Percentiles rank a stretch among this genome's conserved stretches.
These are phyloP conservation scores for Chinchilla lanigera DNA, from an alignment of 2,113 vertebrate genomes.

Conservation along the genomic window DNA sequence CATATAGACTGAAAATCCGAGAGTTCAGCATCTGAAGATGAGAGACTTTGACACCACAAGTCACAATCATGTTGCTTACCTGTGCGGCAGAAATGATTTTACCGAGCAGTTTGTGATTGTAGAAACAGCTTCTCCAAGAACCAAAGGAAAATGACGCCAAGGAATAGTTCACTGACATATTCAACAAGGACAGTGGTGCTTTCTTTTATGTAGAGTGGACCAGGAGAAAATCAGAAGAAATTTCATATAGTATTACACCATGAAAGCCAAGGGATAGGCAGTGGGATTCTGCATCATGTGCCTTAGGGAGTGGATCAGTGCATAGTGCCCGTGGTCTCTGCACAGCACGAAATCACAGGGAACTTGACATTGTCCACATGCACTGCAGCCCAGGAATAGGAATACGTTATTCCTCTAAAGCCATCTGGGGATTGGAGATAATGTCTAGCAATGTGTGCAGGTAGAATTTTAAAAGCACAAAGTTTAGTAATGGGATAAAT, in stretches of 20 bases:
- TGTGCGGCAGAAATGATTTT: background rate
- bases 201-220: background rate
- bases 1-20: no score
- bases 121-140: background rate
- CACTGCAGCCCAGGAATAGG: background rate
- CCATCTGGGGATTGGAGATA: background rate
- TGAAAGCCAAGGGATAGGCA: background rate
- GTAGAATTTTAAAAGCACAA: background rate
- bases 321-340: background rate
- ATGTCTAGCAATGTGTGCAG: background rate
- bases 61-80: rapidly evolving
- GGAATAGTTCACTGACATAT: background rate
- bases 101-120: background rate
- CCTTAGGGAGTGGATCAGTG: background rate
- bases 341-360: rapidly evolving
- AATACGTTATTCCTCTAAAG: background rate
- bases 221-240: background rate
- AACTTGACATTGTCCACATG: background rate
- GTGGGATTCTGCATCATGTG: background rate
- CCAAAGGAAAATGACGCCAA: background rate
- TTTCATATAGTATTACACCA: background rate
- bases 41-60: background rate
- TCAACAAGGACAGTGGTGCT: background rate
- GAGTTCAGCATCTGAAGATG: background rate
- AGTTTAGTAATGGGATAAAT: background rate